Percentiles rank a stretch among this genome's conserved stretches.
Evolutionary conservation across 2,888 invertebrate species (phyloP).

Genomic region (Tipula vernalis): DNA sequence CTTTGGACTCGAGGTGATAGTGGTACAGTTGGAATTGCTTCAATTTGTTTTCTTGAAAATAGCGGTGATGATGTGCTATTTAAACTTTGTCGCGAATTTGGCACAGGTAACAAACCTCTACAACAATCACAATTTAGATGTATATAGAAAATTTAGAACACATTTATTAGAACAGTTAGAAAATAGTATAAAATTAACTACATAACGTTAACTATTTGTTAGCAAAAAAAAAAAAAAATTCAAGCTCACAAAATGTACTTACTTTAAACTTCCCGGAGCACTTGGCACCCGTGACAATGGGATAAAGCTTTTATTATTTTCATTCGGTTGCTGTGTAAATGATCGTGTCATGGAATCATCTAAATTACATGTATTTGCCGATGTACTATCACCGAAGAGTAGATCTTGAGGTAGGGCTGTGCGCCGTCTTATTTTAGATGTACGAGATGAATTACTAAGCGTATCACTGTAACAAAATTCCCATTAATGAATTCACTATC

Average conservation of each 20-base stretch:
- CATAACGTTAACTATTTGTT: neutral
- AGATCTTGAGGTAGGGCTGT: conserved; percentile 58
- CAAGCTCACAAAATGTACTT: conserved; percentile 23
- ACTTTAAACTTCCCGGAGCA: conserved; percentile 66
- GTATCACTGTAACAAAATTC: neutral
- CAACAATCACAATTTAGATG: neutral
- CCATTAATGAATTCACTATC: neutral
- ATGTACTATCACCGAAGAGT: conserved; percentile 41
- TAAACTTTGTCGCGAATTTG: conserved; percentile 21
- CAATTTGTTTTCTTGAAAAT: conserved; percentile 21
- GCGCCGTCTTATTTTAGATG: conserved; percentile 47
- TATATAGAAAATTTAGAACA: neutral
- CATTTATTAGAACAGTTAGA: neutral
- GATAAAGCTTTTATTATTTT: conserved; percentile 22
- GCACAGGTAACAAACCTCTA: conserved; percentile 15
- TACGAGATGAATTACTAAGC: conserved; percentile 12
- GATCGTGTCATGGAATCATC: conserved; percentile 26
- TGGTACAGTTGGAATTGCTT: conserved; percentile 19
- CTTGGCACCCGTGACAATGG: conserved; percentile 54
- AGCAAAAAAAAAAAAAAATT: conserved; percentile 12
- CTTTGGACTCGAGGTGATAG: conserved; percentile 24
- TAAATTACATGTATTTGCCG: conserved; percentile 24
- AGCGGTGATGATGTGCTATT: conserved; percentile 22
- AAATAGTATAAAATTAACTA: neutral
- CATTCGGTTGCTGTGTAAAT: conserved; percentile 22